Conservation (phyloP, 53 echinoderm and acorn worm species). For the Holothuria scabra region DNA sequence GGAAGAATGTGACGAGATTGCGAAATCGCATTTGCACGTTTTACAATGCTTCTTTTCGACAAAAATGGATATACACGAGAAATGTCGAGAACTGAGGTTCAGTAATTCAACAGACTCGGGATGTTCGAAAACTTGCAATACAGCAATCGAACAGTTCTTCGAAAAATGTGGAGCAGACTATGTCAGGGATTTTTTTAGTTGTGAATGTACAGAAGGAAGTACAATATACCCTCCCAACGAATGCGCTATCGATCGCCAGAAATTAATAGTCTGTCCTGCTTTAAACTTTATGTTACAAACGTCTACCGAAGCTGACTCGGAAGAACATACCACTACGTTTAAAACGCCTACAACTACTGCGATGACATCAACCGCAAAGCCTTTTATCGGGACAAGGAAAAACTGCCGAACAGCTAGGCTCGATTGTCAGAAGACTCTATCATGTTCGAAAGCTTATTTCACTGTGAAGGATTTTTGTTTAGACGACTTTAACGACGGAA, state of each 20-base stretch:
- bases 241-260: constrained; percentile 7
- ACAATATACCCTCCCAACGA: not conserved
- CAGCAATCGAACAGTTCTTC: not conserved
- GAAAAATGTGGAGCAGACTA: not conserved
- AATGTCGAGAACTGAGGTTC: not conserved
- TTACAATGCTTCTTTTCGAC: constrained; percentile 13
- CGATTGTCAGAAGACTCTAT: not conserved
- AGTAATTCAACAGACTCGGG: not conserved
- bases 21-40: not conserved
- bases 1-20: not conserved
- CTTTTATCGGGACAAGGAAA: not conserved
- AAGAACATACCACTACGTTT: not conserved
- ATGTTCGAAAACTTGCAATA: not conserved
- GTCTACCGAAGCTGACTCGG: not conserved
- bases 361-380: constrained; percentile 5
- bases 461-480: constrained; percentile 3
- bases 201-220: constrained; percentile 14
- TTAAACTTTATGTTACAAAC: not conserved
- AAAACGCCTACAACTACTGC: not conserved
- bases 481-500: not conserved
- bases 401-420: not conserved
- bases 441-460: not conserved
- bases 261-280: not conserved
- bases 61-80: not conserved
- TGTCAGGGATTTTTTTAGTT: not conserved